Evolutionary conservation across 2,113 vertebrate species (phyloP), one percentile per base, ranked within the genome.

Genomic region (Callipepla squamata): DNA sequence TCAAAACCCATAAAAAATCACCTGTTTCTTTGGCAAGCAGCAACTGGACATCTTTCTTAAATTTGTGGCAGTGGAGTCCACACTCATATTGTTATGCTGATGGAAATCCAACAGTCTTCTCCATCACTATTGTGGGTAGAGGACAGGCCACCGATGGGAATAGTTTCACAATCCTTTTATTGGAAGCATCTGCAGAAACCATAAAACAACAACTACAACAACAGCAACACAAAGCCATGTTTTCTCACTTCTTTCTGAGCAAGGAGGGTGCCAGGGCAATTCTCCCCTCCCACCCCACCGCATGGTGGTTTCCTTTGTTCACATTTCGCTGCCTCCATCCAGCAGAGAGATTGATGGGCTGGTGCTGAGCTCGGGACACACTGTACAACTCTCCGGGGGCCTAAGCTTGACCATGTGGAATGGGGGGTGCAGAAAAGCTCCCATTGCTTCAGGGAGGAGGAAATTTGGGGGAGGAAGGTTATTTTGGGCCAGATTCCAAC

Each of bases 171-270:
- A 94, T 96, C 87, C 81, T 89, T 92, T 95, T 96, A 96, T 96
- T 95, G 95, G 91, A 96, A 96, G 91, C 95, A 96, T 96, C 89
- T 96, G 96, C 23, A 95, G 94, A 94, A 96, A 95, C 92, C 95
- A 91, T 96, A 94, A 93, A 96, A 92, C 87, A 91, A 96, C 93
- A 94, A 55, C 93, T 94, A 87, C 82, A 95, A 86, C 93, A 94
- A 95, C 92, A 96, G 93, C 92, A 89, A 93, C 87, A 95, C 91
- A 96, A 95, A 96, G 75, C 92, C 92, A 74, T 95, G 91, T 96
- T 96, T 96, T 95, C 92, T 96, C 92, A 96, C 96, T 96, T 92
- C 95, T 93, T 89, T 93, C 70, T 2, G 25, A 95, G 87, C 75
- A 22, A 92, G 75, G 78, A 95, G 91, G 87, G 81, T 96, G 95